Evolutionary conservation across 2,888 invertebrate species (phyloP), one percentile per base, ranked within the genome.

Genomic region (Ptycholaimellus sp.): DNA sequence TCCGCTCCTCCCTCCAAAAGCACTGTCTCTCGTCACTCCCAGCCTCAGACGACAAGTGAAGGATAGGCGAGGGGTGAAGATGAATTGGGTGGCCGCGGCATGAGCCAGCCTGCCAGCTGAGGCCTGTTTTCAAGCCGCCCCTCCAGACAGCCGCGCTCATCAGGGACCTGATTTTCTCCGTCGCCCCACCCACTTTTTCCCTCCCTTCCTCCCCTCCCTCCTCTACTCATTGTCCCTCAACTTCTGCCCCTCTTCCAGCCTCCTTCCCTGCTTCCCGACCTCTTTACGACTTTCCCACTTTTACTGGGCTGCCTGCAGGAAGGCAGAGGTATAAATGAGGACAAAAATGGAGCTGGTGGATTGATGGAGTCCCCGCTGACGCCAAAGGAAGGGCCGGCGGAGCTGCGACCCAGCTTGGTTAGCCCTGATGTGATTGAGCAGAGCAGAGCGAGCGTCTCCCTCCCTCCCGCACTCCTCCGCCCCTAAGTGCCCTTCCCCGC

Each of bases 371-470:
- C 33, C 34, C 34, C 35, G 35, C 32, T 35, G 37, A 32, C 40
- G 37, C 40, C 35, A 40, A 37, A 37, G 37, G 40, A n/a, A n/a
- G n/a, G n/a, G n/a, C n/a, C n/a, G n/a, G n/a, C n/a, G n/a, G n/a
- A n/a, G n/a, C n/a, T n/a, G n/a, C n/a, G n/a, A n/a, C n/a, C n/a
- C n/a, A n/a, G n/a, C n/a, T n/a, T n/a, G n/a, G n/a, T n/a, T n/a
- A n/a, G n/a, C n/a, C n/a, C n/a, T n/a, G n/a, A n/a, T n/a, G n/a
- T n/a, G n/a, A n/a, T n/a, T n/a, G n/a, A n/a, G n/a, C n/a, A n/a
- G n/a, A n/a, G n/a, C n/a, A n/a, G n/a, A n/a, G n/a, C n/a, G n/a
- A 37, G 37, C 37, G 30, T 37, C 35, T 38, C 35, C 35, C 37
- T 33, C 13, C 21, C 37, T 30, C 34, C 28, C 30, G 28, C 37